Evolutionary conservation across 2,797 vertebrate genomes (phyloP), one percentile per base, ranked within the genome.

Genomic region (Phoebastria nigripes): DNA sequence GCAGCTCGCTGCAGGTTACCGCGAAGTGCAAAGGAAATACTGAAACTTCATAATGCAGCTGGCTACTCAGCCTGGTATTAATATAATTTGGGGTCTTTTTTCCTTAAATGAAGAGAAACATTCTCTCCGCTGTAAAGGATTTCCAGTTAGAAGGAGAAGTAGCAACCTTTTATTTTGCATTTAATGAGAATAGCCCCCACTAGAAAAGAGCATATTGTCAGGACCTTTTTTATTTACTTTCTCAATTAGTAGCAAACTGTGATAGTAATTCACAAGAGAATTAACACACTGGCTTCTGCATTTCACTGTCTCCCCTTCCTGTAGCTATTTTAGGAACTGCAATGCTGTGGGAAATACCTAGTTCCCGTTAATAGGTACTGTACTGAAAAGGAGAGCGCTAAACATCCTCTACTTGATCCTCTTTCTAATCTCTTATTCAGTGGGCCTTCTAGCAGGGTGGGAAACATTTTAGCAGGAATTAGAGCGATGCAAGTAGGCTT

Each of bases 161-260:
- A 6, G 28, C 51, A 96, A 91, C 94, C 67, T 96, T 97, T 76
- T 51, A 62, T 95, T 97, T 95, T 90, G 39, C 91, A 90, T 97
- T 96, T 96, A 89, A 93, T 95, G 95, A 98, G 92, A 96, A 86
- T 93, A 94, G 88, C 81, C 89, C 65, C 83, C 59, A 74, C 82
- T 90, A 92, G 92, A 95, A 97, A 95, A 97, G 70, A 97, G 78
- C 89, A 94, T 95, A 93, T 91, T 98, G 95, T 97, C 96, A 96
- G 74, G 93, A 96, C 94, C 86, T 88, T 95, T 96, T 97, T 97
- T 97, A 96, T 98, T 96, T 97, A 97, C 96, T 96, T 98, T 98
- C 96, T 96, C 97, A 98, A 97, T 97, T 97, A 98, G 96, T 94
- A 95, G 96, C 93, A 97, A 98, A 97, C 97, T 97, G 94, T 97